These are phyloP conservation scores for Luscinia megarhynchos DNA, from an alignment of 2,797 vertebrate genomes.

Conservation along the genomic window DNA sequence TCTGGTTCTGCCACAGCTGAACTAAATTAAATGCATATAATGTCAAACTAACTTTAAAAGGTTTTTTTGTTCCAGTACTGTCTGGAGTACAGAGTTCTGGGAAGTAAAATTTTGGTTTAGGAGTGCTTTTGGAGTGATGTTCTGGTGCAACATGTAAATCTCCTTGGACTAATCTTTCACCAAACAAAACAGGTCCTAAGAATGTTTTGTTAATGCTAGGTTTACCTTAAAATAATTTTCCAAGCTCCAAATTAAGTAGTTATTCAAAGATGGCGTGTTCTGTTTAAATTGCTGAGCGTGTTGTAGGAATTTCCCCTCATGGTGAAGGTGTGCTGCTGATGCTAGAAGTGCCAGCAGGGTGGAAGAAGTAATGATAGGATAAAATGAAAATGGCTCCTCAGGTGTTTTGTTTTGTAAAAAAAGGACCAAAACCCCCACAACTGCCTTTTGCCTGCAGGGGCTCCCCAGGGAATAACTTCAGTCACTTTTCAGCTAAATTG, in stretches of 20 bases:
- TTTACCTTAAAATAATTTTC: background rate
- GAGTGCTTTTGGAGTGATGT: background rate
- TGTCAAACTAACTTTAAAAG: background rate
- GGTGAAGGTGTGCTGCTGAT: background rate
- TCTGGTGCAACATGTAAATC: background rate
- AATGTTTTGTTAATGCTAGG: background rate
- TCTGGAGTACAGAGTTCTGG: background rate
- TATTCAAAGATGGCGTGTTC: background rate
- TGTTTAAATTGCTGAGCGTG: accelerated
- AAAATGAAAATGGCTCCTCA: background rate
- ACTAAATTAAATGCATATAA: background rate
- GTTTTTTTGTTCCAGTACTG: background rate
- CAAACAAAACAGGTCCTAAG: background rate
- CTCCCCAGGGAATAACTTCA: background rate
- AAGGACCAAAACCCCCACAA: background rate
- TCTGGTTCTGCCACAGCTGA: background rate
- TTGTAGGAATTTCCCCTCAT: background rate
- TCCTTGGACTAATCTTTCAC: background rate
- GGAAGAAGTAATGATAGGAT: background rate
- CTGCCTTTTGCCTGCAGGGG: background rate
- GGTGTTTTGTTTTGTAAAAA: background rate
- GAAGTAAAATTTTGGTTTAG: background rate
- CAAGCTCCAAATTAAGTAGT: background rate
- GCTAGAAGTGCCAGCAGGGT: background rate
- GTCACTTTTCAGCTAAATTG: background rate